phyloP scores from a whole-genome alignment of 2,797 vertebrate genomes.

The Lateolabrax maculatus region DNA sequence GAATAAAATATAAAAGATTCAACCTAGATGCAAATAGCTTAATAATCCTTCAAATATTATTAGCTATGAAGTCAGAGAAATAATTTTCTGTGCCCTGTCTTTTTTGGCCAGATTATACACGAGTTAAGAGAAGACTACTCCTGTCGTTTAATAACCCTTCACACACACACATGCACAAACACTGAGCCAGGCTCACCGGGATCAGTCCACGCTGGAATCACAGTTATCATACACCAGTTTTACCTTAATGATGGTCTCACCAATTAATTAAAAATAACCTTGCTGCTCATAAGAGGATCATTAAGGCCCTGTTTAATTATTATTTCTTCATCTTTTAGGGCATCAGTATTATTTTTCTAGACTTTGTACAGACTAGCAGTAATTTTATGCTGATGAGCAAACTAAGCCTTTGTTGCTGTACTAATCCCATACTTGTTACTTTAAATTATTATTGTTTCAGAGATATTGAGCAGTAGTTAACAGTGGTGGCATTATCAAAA shows the following conservation, averaged over 20 bases:
- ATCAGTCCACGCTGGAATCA: slow-evolving; percentile 14
- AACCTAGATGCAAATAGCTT: slow-evolving; percentile 25
- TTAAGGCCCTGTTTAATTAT: slow-evolving; percentile 16
- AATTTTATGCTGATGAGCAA: slow-evolving; percentile 18
- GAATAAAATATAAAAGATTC: slow-evolving; percentile 40
- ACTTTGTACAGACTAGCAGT: neutral
- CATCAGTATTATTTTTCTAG: slow-evolving; percentile 5
- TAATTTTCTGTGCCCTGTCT: neutral
- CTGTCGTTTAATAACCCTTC: neutral
- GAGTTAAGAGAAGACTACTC: neutral
- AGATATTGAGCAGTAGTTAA: slow-evolving; percentile 1
- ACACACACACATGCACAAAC: slow-evolving; percentile 17
- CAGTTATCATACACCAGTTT: slow-evolving; percentile 6
- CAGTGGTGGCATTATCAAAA: neutral
- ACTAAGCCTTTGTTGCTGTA: slow-evolving; percentile 14
- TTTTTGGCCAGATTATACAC: neutral
- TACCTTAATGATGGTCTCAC: slow-evolving; percentile 37
- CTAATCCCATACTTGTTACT: slow-evolving; percentile 34
- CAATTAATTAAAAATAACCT: slow-evolving; percentile 42
- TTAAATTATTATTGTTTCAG: slow-evolving; percentile 15
- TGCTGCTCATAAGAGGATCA: slow-evolving; percentile 23
- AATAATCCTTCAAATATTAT: slow-evolving; percentile 32
- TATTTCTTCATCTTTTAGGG: slow-evolving; percentile 1
- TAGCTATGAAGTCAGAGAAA: slow-evolving; percentile 23
- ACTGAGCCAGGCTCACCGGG: neutral